Conservation (phyloP, 2,888 invertebrate genomes). For the Serripes groenlandicus region DNA sequence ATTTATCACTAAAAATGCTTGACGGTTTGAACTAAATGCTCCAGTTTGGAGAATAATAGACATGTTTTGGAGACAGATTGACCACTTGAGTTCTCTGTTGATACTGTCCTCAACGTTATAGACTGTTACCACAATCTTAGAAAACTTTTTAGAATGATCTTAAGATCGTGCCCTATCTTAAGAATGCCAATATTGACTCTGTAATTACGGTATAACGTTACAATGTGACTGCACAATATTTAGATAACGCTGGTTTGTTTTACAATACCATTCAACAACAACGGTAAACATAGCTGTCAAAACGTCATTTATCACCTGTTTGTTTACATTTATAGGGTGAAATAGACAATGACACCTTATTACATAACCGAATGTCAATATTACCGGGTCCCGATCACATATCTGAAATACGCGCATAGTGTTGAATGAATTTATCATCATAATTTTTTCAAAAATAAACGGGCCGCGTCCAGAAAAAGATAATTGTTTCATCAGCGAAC, state of each 20-base stretch:
- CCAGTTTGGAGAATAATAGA: no score
- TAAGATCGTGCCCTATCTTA: conserved; percentile 11
- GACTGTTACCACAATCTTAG: no score
- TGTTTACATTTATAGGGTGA: conserved; percentile 30
- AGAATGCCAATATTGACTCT: conserved; percentile 18
- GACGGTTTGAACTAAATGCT: no score
- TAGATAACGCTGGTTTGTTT: conserved; percentile 18
- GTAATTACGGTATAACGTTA: conserved; percentile 17
- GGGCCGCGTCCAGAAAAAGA: no score
- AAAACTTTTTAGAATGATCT: no score
- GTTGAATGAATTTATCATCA: no score
- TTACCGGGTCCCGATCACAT: background rate
- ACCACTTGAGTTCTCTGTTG: no score
- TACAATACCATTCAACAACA: conserved; percentile 9
- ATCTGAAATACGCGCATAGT: background rate
- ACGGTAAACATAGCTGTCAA: conserved; percentile 57
- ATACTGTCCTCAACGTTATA: no score
- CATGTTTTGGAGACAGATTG: no score
- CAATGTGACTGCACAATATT: conserved; percentile 20
- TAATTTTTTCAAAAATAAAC: no score
- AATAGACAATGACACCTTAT: conserved; percentile 10
- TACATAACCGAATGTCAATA: conserved; percentile 3
- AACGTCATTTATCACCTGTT: conserved; percentile 59
- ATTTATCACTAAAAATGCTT: no score
- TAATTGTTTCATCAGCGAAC: no score